Evolutionary conservation across 2,113 vertebrate species (phyloP), one percentile per base, ranked within the genome.

Genomic region (Larimichthys polyactis): DNA sequence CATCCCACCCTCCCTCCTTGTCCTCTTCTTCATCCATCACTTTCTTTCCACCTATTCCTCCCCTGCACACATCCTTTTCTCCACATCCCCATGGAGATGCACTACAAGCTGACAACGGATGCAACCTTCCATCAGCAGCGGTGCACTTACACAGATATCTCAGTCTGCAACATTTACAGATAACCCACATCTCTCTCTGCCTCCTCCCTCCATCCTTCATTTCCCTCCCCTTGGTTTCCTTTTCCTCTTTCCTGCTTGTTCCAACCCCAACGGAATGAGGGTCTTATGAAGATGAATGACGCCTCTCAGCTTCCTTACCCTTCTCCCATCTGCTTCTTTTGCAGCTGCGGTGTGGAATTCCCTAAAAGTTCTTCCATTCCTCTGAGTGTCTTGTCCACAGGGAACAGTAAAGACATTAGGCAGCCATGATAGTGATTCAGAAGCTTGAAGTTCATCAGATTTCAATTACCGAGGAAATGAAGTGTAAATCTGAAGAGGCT

Each of bases 241-340:
- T 62, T 49, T 74, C 69, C 63, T 64, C 36, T 40, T 40, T 40
- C 36, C 72, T n/a, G 8, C 64, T 46, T 68, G 40, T 75, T 82
- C 74, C 0, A 8, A 83, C 76, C 78, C 65, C 12, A 7, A 70
- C 11, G 75, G 81, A 91, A 88, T 71, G 83, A 69, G 55, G 59
- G 65, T 79, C 79, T 89, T 78, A 91, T 88, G 79, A 90, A 92
- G 88, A 93, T 83, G 88, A 90, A 92, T 84, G 75, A 73, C 6
- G n/a, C 72, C 75, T 85, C 81, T 84, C 74, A 54, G 76, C 68
- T 75, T 85, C 67, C 72, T 69, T 44, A 65, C 62, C 72, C 72
- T 27, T 4, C 52, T 84, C 68, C 83, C 79, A 84, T 91, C 82
- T 90, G 90, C 80, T 81, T 68, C 68, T 32, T 66, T 75, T 14